Conservation (phyloP, 2,797 vertebrate genomes). For the Gouania willdenowi region DNA sequence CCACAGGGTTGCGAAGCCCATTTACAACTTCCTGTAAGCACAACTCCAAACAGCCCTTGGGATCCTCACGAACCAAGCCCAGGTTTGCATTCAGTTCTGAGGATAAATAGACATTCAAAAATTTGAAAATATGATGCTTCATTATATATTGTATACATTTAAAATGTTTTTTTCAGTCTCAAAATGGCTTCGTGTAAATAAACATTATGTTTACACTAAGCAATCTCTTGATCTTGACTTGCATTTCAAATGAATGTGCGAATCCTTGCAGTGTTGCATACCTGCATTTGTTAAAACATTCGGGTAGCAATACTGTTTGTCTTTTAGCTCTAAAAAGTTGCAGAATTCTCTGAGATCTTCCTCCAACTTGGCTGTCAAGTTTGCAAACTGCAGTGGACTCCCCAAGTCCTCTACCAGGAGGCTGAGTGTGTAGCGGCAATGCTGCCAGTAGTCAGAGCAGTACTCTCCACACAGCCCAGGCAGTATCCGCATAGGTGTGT, state of each 20-base stretch:
- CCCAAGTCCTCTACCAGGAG: conserved; percentile 62
- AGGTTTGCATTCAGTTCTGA: conserved; percentile 75
- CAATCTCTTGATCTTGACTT: too few species aligned
- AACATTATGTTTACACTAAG: too few species aligned
- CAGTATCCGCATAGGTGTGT: conserved; percentile 75
- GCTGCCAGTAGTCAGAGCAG: conserved; percentile 75
- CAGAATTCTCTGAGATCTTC: conserved; percentile 71
- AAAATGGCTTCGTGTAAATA: too few species aligned
- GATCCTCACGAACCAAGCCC: conserved; percentile 70
- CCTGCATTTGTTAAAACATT: conserved; percentile 71
- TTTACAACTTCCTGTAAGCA: conserved; percentile 81
- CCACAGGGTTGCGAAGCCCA: conserved; percentile 80
- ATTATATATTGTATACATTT: too few species aligned
- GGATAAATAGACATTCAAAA: not conserved
- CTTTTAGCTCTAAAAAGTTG: conserved; percentile 74
- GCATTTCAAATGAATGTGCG: too few species aligned
- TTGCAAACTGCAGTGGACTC: conserved; percentile 34
- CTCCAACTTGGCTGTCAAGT: conserved; percentile 55
- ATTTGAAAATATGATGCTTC: not conserved
- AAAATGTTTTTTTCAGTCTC: too few species aligned
- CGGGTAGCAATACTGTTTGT: conserved; percentile 82
- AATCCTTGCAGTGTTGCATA: too few species aligned
- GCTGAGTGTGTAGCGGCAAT: conserved; percentile 78
- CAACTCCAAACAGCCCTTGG: conserved; percentile 78
- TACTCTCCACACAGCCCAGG: conserved; percentile 78